phyloP scores from a whole-genome alignment of 2,113 vertebrate genomes.

The Hippocampus barbouri region DNA sequence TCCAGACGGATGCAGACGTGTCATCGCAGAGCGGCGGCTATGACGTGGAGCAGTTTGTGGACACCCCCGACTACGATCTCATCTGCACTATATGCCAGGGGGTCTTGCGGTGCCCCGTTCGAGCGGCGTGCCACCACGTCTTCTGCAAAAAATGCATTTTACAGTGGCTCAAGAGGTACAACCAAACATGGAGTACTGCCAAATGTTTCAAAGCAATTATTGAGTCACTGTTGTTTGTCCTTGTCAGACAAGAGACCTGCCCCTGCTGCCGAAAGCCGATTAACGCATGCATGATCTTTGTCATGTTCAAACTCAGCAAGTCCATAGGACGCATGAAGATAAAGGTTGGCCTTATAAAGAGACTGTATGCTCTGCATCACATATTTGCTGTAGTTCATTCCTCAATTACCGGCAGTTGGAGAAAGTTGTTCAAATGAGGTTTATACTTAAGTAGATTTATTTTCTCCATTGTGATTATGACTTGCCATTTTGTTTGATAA shows the following conservation, averaged over 20 bases:
- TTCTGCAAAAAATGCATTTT: constrained; percentile 87
- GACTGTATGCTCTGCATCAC: background rate
- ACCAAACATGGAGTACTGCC: background rate
- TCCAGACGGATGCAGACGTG: constrained; percentile 54
- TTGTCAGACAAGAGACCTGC: constrained; percentile 76
- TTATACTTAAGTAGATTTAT: background rate
- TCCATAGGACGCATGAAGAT: constrained; percentile 76
- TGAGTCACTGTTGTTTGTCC: constrained; percentile 4
- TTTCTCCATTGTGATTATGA: background rate
- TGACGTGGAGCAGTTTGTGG: constrained; percentile 80
- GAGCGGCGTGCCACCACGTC: constrained; percentile 79
- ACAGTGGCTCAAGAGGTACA: constrained; percentile 83
- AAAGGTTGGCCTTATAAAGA: constrained; percentile 64
- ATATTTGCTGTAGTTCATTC: background rate
- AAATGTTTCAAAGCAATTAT: background rate
- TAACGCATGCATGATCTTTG: constrained; percentile 70
- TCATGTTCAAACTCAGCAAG: constrained; percentile 77
- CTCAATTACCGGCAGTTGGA: background rate
- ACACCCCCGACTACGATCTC: constrained; percentile 76
- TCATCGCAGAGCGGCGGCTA: constrained; percentile 78
- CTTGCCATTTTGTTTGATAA: background rate
- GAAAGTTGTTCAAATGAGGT: background rate
- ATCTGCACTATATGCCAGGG: constrained; percentile 84
- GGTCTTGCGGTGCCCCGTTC: constrained; percentile 78
- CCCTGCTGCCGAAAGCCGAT: constrained; percentile 79